A percentile compares a stretch with the other conserved stretches of the same genome.
Evolutionary conservation across 2,113 vertebrate genomes (phyloP).

Genomic region (Anthoscopus minutus): DNA sequence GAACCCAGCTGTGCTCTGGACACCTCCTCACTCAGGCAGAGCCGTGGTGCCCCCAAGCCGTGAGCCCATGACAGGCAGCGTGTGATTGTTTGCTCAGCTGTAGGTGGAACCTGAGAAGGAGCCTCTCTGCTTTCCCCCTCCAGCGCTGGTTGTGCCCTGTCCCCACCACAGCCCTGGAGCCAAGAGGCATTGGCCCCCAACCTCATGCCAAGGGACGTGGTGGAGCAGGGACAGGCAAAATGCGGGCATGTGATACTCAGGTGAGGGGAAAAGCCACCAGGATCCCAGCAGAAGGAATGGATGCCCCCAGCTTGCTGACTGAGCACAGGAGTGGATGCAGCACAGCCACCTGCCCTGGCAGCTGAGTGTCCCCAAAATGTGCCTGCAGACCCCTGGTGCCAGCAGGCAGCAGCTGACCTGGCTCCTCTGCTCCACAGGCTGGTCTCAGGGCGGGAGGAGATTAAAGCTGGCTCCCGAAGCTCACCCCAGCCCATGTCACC

Average conservation of each 20-base stretch:
- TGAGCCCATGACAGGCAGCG: background rate
- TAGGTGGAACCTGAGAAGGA: background rate
- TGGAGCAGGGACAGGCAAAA: background rate
- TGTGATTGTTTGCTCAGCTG: background rate
- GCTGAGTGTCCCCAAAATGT: background rate
- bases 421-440: conserved; percentile 60
- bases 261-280: background rate
- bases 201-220: background rate
- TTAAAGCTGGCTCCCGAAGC: conserved; percentile 72
- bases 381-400: background rate
- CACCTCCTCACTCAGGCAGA: background rate
- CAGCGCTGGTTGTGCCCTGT: background rate
- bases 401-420: background rate
- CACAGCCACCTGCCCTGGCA: background rate
- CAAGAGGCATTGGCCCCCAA: fast-evolving
- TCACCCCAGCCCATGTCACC: conserved; percentile 80
- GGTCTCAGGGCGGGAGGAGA: conserved; percentile 86
- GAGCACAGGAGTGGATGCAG: fast-evolving
- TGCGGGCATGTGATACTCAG: fast-evolving
- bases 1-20: background rate
- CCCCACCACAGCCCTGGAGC: background rate
- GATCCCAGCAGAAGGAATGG: background rate
- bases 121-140: background rate
- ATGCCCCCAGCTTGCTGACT: fast-evolving
- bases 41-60: background rate